Evolutionary conservation across 2,113 vertebrate genomes (phyloP).

Genomic region (Scophthalmus maximus): DNA sequence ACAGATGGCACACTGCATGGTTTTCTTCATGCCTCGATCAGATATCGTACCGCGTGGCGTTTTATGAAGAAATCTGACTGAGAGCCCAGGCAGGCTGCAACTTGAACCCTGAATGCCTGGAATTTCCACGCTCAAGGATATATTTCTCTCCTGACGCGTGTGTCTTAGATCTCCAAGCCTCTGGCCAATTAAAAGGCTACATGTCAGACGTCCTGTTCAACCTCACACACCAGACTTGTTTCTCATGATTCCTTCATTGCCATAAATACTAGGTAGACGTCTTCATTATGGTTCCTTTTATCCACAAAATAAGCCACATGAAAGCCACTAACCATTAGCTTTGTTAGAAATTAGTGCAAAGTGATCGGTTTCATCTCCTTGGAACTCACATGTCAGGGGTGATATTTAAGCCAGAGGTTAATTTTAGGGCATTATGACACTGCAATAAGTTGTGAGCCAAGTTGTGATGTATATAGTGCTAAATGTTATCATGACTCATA

Average conservation of each 20-base stretch:
- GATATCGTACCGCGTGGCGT: constrained; percentile 74
- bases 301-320: constrained; percentile 56
- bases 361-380: constrained; percentile 62
- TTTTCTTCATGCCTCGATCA: constrained; percentile 65
- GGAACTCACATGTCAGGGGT: constrained; percentile 39
- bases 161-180: constrained; percentile 68
- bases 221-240: constrained; percentile 43
- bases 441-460: constrained; percentile 16
- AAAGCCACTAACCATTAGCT: constrained; percentile 72
- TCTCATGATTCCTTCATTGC: constrained; percentile 67
- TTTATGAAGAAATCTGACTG: constrained; percentile 81
- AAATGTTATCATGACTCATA: constrained; percentile 37
- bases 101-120: constrained; percentile 90
- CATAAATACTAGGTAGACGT: constrained; percentile 66
- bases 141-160: constrained; percentile 73
- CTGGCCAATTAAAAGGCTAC: constrained; percentile 67
- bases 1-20: constrained; percentile 43
- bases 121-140: constrained; percentile 87
- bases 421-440: constrained; percentile 39
- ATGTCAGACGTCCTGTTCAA: constrained; percentile 68
- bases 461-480: constrained; percentile 27
- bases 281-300: constrained; percentile 69
- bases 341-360: constrained; percentile 67
- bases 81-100: constrained; percentile 83
- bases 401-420: constrained; percentile 43